These are phyloP conservation scores for Polydrusus tereticollis DNA, from an alignment of 2,888 invertebrate species.

Conservation along the genomic window DNA sequence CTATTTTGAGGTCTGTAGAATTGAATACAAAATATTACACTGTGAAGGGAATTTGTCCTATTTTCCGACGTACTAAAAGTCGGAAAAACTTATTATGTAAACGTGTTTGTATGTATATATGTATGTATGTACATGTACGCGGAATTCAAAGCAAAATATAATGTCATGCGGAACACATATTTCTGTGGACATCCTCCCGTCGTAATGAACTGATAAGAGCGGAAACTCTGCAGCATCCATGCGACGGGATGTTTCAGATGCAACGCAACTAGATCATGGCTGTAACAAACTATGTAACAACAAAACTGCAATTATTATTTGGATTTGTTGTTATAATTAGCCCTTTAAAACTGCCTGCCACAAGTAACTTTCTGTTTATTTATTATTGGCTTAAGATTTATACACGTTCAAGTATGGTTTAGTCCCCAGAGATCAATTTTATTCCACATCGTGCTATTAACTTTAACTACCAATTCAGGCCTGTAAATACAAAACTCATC, in stretches of 20 bases:
- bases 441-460: not conserved
- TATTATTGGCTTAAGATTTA: not conserved
- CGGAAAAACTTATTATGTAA: conserved; percentile 34
- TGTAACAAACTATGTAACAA: conserved; percentile 31
- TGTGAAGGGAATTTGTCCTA: conserved; percentile 18
- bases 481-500: no score
- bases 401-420: not conserved
- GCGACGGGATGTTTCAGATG: conserved; percentile 34
- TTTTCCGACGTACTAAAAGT: conserved; percentile 20
- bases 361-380: not conserved
- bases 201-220: conserved; percentile 45
- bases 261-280: conserved; percentile 31
- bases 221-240: conserved; percentile 42
- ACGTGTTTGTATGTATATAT: conserved; percentile 21
- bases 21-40: not conserved
- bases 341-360: not conserved
- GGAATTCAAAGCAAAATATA: conserved; percentile 39
- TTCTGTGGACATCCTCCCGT: conserved; percentile 41
- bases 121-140: conserved; percentile 26
- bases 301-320: conserved; percentile 30
- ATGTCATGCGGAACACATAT: conserved; percentile 44
- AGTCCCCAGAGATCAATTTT: conserved; percentile 7
- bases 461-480: conserved; percentile 6
- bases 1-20: not conserved
- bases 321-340: conserved; percentile 40